Evolutionary conservation across 2,113 vertebrate species (phyloP).

Genomic region (Onychorhynchus coronatus): DNA sequence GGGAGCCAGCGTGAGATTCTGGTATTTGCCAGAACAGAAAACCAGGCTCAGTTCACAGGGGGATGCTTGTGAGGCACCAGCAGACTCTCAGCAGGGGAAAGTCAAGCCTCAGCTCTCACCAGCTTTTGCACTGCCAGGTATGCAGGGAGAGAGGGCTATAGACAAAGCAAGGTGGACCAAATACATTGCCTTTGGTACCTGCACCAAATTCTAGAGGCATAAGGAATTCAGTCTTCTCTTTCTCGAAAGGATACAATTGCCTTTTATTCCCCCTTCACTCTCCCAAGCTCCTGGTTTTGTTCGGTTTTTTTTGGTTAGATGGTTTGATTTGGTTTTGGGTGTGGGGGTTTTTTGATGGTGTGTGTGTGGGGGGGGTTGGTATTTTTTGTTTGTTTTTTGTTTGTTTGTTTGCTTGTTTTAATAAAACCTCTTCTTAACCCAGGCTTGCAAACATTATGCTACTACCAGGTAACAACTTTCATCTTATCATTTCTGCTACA

Average conservation of each 20-base stretch:
- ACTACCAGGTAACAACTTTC: background rate
- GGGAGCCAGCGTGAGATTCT: rapidly evolving
- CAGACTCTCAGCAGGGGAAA: background rate
- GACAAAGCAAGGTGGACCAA: background rate
- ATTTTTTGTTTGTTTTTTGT: too few species aligned
- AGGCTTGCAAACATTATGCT: background rate
- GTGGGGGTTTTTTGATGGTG: too few species aligned
- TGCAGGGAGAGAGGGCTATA: background rate
- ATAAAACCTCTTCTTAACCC: background rate
- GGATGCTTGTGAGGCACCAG: background rate
- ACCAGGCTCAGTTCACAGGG: background rate
- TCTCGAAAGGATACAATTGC: background rate
- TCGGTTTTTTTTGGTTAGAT: too few species aligned
- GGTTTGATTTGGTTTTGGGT: too few species aligned
- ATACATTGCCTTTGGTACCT: background rate
- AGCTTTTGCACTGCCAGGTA: background rate
- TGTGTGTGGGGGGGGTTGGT: too few species aligned
- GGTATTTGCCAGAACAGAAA: background rate
- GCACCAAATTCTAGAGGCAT: rapidly evolving
- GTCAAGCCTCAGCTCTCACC: background rate
- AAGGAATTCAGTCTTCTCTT: background rate
- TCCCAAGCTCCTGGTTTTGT: background rate
- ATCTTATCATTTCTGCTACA: background rate
- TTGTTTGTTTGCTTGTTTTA: too few species aligned
- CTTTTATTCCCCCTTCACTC: background rate